A percentile compares a stretch with the other conserved stretches of the same genome.
phyloP scores from a whole-genome alignment of 2,113 vertebrate genomes.

The Vimba vimba region DNA sequence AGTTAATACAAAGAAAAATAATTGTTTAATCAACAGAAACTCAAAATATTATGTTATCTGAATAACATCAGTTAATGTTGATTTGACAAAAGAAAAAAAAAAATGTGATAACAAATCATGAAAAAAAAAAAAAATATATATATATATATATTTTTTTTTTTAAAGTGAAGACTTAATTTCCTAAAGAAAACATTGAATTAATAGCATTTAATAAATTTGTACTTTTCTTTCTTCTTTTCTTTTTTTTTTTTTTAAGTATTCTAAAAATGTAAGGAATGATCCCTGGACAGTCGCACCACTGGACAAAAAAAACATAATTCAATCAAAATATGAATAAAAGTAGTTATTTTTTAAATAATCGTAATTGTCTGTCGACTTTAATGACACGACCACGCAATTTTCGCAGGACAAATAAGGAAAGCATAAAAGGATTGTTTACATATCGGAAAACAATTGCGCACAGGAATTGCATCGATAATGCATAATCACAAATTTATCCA shows the following conservation, averaged over 20 bases:
- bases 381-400: background rate
- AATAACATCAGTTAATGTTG: too few relatives aligned
- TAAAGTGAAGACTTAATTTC: too few relatives aligned
- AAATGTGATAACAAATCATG: too few relatives aligned
- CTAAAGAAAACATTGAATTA: too few relatives aligned
- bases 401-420: background rate
- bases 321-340: background rate
- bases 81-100: too few relatives aligned
- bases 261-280: background rate
- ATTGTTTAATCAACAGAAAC: too few relatives aligned
- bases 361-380: background rate
- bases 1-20: too few relatives aligned
- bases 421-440: background rate
- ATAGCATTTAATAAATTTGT: background rate
- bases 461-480: background rate
- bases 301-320: background rate
- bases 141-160: too few relatives aligned
- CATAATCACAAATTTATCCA: background rate
- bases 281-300: background rate
- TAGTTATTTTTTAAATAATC: background rate
- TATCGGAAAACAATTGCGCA: background rate
- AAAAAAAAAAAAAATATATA: too few relatives aligned
- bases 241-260: background rate
- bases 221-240: background rate
- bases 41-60: too few relatives aligned